These are phyloP conservation scores for Trachurus trachurus DNA, from an alignment of 2,797 vertebrate genomes.

Conservation along the genomic window DNA sequence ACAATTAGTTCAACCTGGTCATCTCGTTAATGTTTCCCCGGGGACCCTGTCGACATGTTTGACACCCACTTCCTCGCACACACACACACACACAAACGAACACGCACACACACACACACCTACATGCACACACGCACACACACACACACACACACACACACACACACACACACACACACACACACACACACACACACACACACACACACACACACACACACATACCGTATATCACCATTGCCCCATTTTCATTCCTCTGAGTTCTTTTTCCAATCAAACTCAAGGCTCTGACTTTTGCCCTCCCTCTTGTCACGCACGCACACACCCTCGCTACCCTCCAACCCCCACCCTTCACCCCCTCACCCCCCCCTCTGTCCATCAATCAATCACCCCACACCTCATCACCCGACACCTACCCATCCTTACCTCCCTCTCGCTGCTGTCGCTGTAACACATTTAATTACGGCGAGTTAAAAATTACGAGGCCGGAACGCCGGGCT, in stretches of 20 bases:
- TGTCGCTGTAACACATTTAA: slow-evolving; percentile 82
- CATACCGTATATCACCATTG: not conserved
- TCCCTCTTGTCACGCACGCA: slow-evolving; percentile 17
- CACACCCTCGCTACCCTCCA: not conserved
- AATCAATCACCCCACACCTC: slow-evolving; percentile 47
- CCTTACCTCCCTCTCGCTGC: slow-evolving; percentile 31
- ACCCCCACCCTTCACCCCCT: slow-evolving; percentile 3
- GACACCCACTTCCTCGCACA: slow-evolving; percentile 42
- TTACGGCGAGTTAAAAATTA: slow-evolving; percentile 84
- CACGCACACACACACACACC: slow-evolving; percentile 26
- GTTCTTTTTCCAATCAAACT: slow-evolving; percentile 65
- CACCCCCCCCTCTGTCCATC: slow-evolving; percentile 29
- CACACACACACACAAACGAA: slow-evolving; percentile 11
- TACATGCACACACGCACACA: too few relatives aligned
- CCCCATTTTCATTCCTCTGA: slow-evolving; percentile 29
- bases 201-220: slow-evolving; percentile 29
- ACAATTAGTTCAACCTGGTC: slow-evolving; percentile 80
- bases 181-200: slow-evolving; percentile 26
- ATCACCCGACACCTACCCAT: slow-evolving; percentile 36
- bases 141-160: slow-evolving; percentile 30
- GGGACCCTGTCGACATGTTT: slow-evolving; percentile 59
- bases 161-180: slow-evolving; percentile 30
- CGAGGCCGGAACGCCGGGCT: slow-evolving; percentile 67
- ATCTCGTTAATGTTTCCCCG: slow-evolving; percentile 68
- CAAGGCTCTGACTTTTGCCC: slow-evolving; percentile 60